Conservation (phyloP, 2,888 invertebrate species). For the Endomychus coccineus region DNA sequence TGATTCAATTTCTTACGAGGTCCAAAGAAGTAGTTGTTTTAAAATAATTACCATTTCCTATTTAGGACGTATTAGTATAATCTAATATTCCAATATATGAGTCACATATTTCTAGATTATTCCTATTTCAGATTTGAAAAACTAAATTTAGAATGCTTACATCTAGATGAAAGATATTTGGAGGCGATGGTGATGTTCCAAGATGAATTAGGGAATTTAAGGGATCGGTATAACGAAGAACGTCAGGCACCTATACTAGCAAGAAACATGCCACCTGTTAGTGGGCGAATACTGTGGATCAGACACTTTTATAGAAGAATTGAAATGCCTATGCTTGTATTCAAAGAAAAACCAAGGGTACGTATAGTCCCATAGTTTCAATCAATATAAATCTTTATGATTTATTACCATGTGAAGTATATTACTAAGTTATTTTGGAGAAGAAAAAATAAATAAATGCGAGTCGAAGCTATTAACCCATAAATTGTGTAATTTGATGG, state of each 20-base stretch:
- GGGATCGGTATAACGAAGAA: slow-evolving; percentile 72
- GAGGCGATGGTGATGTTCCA: slow-evolving; percentile 62
- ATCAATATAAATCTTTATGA: no score
- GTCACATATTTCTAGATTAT: no score
- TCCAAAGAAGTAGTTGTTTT: no score
- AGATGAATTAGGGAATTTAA: slow-evolving; percentile 59
- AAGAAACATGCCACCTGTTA: slow-evolving; percentile 69
- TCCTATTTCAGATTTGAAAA: slow-evolving; percentile 73
- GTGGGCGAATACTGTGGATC: slow-evolving; percentile 78
- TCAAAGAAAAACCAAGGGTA: slow-evolving; percentile 40
- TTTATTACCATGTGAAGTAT: no score
- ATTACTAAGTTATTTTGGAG: no score
- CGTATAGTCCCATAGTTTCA: neutral
- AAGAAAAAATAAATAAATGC: no score
- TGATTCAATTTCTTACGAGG: no score
- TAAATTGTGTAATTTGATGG: no score
- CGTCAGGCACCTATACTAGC: slow-evolving; percentile 66
- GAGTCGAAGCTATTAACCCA: no score
- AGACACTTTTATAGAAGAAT: slow-evolving; percentile 68
- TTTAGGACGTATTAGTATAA: no score
- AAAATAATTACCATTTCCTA: no score
- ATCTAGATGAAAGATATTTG: slow-evolving; percentile 66
- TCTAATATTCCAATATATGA: no score
- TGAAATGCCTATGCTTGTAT: slow-evolving; percentile 65
- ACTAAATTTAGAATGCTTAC: slow-evolving; percentile 62